Percentiles rank a stretch among this genome's conserved stretches.
Evolutionary conservation across 2,113 vertebrate genomes (phyloP).

Genomic region (Hydrochoerus hydrochaeris): DNA sequence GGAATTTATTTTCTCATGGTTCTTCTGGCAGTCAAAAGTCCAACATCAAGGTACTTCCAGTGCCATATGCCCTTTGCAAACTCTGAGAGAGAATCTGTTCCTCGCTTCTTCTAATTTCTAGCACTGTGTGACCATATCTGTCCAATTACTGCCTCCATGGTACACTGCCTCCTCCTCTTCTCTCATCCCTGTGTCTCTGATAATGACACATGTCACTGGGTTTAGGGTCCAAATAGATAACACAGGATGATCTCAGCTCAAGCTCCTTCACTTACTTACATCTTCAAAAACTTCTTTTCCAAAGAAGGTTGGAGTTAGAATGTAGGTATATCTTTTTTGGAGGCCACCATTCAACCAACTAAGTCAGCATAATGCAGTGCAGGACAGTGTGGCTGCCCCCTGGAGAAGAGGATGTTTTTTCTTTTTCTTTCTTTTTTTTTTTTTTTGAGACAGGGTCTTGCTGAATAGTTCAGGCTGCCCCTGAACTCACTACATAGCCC

Average conservation of each 20-base stretch:
- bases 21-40: background rate
- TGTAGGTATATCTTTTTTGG: background rate
- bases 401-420: background rate
- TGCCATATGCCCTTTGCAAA: background rate
- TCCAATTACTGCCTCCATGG: background rate
- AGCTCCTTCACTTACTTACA: background rate
- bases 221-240: background rate
- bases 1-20: background rate
- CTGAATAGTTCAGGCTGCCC: too few relatives aligned
- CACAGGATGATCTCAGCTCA: background rate
- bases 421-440: too few relatives aligned
- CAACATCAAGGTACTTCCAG: background rate
- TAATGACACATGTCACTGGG: background rate
- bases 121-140: background rate
- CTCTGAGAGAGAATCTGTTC: background rate
- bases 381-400: conserved; percentile 52
- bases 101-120: background rate
- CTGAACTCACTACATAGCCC: too few relatives aligned
- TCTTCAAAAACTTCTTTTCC: background rate
- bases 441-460: too few relatives aligned
- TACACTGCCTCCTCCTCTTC: background rate
- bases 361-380: conserved; percentile 61
- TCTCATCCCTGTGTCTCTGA: background rate
- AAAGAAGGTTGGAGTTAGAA: background rate
- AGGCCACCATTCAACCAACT: background rate